These are phyloP conservation scores for Sparidentex hasta DNA, from an alignment of 2,797 vertebrate genomes.

Conservation along the genomic window DNA sequence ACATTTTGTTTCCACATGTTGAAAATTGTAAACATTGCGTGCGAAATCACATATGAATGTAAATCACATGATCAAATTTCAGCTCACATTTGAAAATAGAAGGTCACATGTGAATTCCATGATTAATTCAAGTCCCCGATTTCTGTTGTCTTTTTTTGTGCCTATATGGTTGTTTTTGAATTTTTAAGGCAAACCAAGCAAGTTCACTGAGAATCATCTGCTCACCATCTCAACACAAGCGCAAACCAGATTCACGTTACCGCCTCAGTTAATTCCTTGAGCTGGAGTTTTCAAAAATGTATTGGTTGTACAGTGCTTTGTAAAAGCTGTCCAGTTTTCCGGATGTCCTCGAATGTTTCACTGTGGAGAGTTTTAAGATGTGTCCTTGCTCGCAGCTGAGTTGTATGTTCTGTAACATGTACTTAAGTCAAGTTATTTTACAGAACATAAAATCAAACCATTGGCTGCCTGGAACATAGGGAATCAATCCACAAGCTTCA, in stretches of 20 bases:
- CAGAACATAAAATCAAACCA: neutral
- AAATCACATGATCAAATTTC: too few relatives aligned
- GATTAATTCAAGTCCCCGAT: neutral
- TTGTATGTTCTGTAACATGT: neutral
- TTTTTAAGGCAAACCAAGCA: neutral
- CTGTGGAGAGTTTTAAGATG: neutral
- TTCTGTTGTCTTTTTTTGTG: too few relatives aligned
- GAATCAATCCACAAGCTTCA: conserved; percentile 1
- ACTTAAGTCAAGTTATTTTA: neutral
- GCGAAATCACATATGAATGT: too few relatives aligned
- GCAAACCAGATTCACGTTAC: conserved; percentile 7
- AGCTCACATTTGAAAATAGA: too few relatives aligned
- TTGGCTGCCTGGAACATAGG: neutral
- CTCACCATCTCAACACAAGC: conserved; percentile 6
- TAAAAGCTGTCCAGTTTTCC: neutral
- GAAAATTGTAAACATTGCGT: too few relatives aligned
- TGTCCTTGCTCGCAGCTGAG: neutral
- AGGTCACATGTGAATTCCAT: too few relatives aligned
- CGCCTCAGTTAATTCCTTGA: neutral
- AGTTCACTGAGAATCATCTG: neutral
- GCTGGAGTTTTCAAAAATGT: neutral
- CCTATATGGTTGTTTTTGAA: neutral
- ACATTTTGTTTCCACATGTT: too few relatives aligned
- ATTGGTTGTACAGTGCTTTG: neutral
- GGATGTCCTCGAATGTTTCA: conserved; percentile 3